Base-by-base conservation (phyloP, 2,113 vertebrate genomes). In the Heterocephalus glaber region DNA sequence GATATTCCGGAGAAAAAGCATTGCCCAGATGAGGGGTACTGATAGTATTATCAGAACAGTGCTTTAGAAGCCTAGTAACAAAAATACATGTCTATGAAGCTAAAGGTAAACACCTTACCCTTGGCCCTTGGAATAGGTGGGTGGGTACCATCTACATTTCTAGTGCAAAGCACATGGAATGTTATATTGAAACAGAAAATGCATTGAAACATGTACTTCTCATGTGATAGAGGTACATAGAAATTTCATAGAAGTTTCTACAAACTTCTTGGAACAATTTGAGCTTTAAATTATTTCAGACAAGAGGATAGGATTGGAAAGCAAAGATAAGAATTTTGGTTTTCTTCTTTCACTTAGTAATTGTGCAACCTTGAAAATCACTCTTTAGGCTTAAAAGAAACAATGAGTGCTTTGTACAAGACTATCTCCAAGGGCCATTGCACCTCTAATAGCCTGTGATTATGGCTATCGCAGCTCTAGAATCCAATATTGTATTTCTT, bases 291-390 rank as follows among this genome's bases (percentile, higher is more conserved):
- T 56, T 89, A 9, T 16, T 4, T 72, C 63, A 80, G 66, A 89
- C 3, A 26, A 90, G 52, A 65, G 9, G 47, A 65, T 3, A 30
- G 7, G 47, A 10, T 44, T 81, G 28, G 30, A 65, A 91, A 79
- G 54, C 33, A 60, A 90, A 89, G 16, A 56, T 47, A 89, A 95
- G 49, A 49, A 52, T 61, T 84, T 60, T 35, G 38, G 16, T 65
- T 90, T 33, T n/a, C 22, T 77, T 90, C 60, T 44, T 90, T 86
- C 30, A 89, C 52, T 58, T 56, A 63, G 58, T 22, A 54, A 83
- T 28, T 86, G 30, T 94, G 9, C 61, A 92, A 74, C 20, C 68
- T 91, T 86, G 65, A 89, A 85, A 89, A 89, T 74, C 66, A 81
- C 72, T 80, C 77, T 86, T 94, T 30, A 61, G 26, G 17, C 35